These are phyloP conservation scores for Cyprinella venusta DNA, from an alignment of 2,797 vertebrate species.

Conservation along the genomic window DNA sequence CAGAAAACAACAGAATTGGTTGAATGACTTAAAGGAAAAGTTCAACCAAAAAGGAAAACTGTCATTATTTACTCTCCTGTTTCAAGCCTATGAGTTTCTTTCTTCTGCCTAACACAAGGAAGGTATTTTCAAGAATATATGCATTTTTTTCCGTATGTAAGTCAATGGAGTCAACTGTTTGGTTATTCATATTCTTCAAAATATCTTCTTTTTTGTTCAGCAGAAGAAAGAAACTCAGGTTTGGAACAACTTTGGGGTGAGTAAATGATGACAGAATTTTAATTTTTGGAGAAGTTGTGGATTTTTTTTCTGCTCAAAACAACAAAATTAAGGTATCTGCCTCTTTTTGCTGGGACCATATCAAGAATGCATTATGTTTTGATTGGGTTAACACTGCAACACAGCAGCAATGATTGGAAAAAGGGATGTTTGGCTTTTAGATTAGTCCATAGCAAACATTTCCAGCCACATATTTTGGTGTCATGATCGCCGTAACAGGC, in stretches of 20 bases:
- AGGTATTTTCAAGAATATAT: too few relatives aligned
- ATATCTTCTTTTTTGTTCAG: background rate
- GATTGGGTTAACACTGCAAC: constrained; percentile 37
- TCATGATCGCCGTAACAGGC: constrained; percentile 55
- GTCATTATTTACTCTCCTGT: background rate
- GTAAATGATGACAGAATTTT: background rate
- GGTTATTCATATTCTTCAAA: background rate
- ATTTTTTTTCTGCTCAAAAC: too few relatives aligned
- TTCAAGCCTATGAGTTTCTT: background rate
- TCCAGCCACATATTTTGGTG: constrained; percentile 47
- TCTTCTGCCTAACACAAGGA: too few relatives aligned
- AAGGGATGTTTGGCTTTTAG: constrained; percentile 55
- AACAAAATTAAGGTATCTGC: too few relatives aligned
- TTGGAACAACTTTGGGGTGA: background rate
- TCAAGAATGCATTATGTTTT: constrained; percentile 34
- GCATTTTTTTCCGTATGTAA: too few relatives aligned
- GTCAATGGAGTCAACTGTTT: background rate
- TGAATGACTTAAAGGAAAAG: background rate
- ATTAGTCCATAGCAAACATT: constrained; percentile 25
- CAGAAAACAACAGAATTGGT: background rate
- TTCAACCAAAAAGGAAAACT: background rate
- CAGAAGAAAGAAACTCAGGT: background rate
- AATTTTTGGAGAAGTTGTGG: too few relatives aligned
- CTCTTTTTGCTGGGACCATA: background rate
- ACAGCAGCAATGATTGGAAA: constrained; percentile 42